Conservation (phyloP, 2,888 invertebrate species). For the Eupsilia transversa region DNA sequence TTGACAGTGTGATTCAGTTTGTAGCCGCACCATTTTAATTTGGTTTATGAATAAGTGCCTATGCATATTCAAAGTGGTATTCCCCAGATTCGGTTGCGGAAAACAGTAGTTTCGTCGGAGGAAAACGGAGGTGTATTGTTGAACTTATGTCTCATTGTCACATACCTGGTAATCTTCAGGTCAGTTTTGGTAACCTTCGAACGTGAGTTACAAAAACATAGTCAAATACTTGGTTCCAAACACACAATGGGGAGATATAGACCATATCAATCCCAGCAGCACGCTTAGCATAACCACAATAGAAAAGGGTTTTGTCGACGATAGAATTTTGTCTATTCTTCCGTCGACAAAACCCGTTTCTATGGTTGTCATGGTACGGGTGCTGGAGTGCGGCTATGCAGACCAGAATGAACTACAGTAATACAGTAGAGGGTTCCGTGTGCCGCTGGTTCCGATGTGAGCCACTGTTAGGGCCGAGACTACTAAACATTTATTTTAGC, state of each 20-base stretch:
- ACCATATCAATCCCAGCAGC: neutral
- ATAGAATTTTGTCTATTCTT: too few species aligned
- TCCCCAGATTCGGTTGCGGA: slow-evolving; percentile 20
- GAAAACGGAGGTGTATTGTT: slow-evolving; percentile 14
- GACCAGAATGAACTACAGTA: neutral
- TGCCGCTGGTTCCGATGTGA: neutral
- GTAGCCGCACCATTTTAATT: slow-evolving; percentile 8
- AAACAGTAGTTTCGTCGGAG: slow-evolving; percentile 8
- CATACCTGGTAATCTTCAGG: neutral
- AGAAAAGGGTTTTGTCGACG: too few species aligned
- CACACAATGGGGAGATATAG: neutral
- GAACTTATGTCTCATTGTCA: neutral
- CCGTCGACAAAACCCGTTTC: too few species aligned
- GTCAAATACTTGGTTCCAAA: neutral
- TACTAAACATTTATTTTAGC: neutral
- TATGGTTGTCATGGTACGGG: too few species aligned
- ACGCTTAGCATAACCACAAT: too few species aligned
- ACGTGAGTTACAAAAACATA: neutral
- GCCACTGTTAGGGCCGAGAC: too few species aligned
- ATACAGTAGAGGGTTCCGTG: neutral
- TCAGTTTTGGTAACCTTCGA: neutral
- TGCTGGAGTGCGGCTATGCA: too few species aligned
- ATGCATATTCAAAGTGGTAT: slow-evolving; percentile 35
- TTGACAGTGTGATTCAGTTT: slow-evolving; percentile 29
- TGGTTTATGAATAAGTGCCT: slow-evolving; percentile 34